Evolutionary conservation across 2,113 vertebrate species (phyloP), one percentile per base, ranked within the genome.

Genomic region (Plectropomus leopardus): DNA sequence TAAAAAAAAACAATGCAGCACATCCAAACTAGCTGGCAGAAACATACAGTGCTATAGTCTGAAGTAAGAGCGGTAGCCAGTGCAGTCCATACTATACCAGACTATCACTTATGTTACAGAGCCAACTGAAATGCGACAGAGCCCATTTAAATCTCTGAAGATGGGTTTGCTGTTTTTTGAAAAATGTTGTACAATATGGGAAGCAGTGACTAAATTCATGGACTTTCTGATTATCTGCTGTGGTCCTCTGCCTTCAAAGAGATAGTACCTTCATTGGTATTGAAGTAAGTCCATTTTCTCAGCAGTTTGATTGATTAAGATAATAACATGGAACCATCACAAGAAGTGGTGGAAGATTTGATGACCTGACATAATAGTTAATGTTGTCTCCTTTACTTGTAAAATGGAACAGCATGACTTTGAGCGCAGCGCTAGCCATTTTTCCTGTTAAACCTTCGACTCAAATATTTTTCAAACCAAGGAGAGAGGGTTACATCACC

Each of bases 231-330:
- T 70, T 13, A 72, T 47, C n/a, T 59, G 26, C 7, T 26, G 26
- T 34, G 7, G 16, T 61, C 3, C 7, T 51, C 34, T 64, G 44
- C 21, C 45, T 78, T 67, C 13, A 55, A 81, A 69, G 30, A 80
- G 40, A 60, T 21, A 1, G 4, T n/a, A 16, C 24, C 21, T 47
- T 42, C 11, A 57, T 66, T 72, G 50, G 10, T 72, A 78, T 81
- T 83, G 42, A 70, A 53, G 47, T 54, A 76, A 55, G 47, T 80
- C 44, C 23, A 78, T 81, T 79, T 76, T 55, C 30, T 15, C 34
- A 76, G 72, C 47, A 64, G 57, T 75, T 76, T 84, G 82, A 77
- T 76, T 74, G 59, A 85, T 78, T 67, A 42, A 78, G 69, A 78
- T 78, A 30, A 80, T 82, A 79, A 76, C 24, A 72, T 59, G 9